Base-by-base conservation (phyloP, 2,797 vertebrate genomes). In the Gadopsis marmoratus region DNA sequence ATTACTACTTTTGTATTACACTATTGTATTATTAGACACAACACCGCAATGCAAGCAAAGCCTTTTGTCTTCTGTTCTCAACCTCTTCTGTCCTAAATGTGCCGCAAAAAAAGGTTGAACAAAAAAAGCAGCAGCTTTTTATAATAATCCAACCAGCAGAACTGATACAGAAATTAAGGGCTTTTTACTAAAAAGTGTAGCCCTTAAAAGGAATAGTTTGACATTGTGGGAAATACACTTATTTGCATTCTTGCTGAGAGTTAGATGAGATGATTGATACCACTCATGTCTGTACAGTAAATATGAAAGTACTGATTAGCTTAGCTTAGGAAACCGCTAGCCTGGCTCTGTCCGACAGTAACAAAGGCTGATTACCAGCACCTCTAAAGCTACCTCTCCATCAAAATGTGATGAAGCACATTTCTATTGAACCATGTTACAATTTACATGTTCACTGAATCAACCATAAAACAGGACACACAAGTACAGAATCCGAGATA, bases 231-330 rank as follows among this genome's bases (percentile, higher is more conserved):
- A 54, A 53, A 75, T 43, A 29, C 16, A 39, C 35, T 45, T 37
- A 8, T 5, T 29, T 13, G 9, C 13, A 31, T 76, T 62, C 31
- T 72, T 50, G 45, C 61, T 66, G 6, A 50, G 33, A 39, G 54
- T 45, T 37, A 37, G 62, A 76, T 51, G 31, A 47, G 62, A 75
- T 51, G 71, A 70, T 62, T 41, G 35, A 53, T 59, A 60, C 21
- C 68, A 54, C 21, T 71, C 4, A 58, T 48, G 13, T 45, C 35
- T 45, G 33, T 47, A 17, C 14, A 17, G 50, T 50, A 29, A 56
- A 65, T 13, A 45, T 39, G 17, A 61, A 50, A 7, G 29, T 31
- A n/a, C 26, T 63, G 58, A 13, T 53, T 73, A 45, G 29, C 37
- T 51, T 63, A 54, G n/a, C 45, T 51, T 68, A 48, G 50, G 47